Conservation (phyloP, 2,888 invertebrate species). For the Agrilus cyanescens region DNA sequence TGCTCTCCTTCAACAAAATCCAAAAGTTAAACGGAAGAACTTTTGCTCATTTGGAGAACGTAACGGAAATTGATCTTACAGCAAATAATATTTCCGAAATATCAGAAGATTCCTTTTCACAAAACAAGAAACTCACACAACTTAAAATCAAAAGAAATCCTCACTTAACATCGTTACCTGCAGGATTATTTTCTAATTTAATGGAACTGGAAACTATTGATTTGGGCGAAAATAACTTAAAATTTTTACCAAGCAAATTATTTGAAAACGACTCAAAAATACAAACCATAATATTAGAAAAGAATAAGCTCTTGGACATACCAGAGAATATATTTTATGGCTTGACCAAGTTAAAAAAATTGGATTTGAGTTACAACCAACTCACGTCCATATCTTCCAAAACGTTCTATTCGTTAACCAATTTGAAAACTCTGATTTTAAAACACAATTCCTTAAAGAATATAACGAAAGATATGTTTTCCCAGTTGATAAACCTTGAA, state of each 20-base stretch:
- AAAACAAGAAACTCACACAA: conserved; percentile 21
- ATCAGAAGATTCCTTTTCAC: conserved; percentile 45
- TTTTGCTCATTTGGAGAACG: conserved; percentile 48
- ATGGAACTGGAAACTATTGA: conserved; percentile 17
- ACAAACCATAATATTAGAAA: conserved; percentile 46
- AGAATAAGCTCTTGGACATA: conserved; percentile 39
- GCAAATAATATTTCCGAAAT: conserved; percentile 54
- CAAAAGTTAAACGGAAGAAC: conserved; percentile 47
- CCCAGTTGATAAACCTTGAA: conserved; percentile 42
- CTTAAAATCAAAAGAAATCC: conserved; percentile 27
- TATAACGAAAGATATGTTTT: conserved; percentile 49
- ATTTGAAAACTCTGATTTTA: conserved; percentile 51
- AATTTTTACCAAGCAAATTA: conserved; percentile 46
- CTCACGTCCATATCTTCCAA: conserved; percentile 41
- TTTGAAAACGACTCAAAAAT: conserved; percentile 49
- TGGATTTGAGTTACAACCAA: conserved; percentile 12
- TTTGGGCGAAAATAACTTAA: conserved; percentile 32
- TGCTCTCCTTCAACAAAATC: conserved; percentile 55
- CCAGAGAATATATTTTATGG: conserved; percentile 47
- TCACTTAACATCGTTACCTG: conserved; percentile 1
- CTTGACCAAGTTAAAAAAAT: conserved; percentile 41
- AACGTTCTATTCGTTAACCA: conserved; percentile 50
- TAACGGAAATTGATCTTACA: conserved; percentile 52
- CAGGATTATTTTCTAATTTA: conserved; percentile 14
- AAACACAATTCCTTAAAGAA: conserved; percentile 49